Conservation (phyloP, 2,888 invertebrate genomes). For the Pseudococcus viburni region DNA sequence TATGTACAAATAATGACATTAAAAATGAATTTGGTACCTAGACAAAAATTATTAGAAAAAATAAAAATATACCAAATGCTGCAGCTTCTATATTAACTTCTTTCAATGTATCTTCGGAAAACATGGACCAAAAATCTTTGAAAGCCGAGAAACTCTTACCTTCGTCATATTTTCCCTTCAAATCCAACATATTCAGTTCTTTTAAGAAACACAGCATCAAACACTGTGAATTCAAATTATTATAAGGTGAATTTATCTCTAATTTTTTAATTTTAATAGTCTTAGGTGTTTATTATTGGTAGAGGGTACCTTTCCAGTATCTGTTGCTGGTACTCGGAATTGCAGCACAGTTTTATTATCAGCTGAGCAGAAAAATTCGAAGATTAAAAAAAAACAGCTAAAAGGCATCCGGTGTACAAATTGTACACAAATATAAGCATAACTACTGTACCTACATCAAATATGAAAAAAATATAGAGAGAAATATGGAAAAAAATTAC, state of each 20-base stretch:
- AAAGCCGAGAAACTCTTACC: not conserved
- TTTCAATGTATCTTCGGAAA: not conserved
- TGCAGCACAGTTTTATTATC: not conserved
- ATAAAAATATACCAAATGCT: not conserved
- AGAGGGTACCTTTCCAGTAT: not conserved
- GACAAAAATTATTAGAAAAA: not conserved
- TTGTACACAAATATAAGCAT: no score
- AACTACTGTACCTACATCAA: no score
- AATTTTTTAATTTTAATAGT: not conserved
- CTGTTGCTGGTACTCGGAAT: not conserved
- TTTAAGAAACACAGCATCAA: not conserved
- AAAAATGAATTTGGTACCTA: not conserved
- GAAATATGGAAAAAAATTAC: not conserved
- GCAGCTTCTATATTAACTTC: not conserved
- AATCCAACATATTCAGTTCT: not conserved
- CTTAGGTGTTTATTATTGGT: not conserved
- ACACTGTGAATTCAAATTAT: not conserved
- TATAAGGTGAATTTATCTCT: no score
- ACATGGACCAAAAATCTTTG: not conserved
- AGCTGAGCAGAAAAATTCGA: not conserved
- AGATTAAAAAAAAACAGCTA: not conserved
- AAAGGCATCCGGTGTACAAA: no score
- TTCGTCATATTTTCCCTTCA: conserved; percentile 14
- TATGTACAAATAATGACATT: not conserved
- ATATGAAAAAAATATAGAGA: not conserved